phyloP scores from a whole-genome alignment of 1,140 invertebrate species.

The Marisa cornuarietis region DNA sequence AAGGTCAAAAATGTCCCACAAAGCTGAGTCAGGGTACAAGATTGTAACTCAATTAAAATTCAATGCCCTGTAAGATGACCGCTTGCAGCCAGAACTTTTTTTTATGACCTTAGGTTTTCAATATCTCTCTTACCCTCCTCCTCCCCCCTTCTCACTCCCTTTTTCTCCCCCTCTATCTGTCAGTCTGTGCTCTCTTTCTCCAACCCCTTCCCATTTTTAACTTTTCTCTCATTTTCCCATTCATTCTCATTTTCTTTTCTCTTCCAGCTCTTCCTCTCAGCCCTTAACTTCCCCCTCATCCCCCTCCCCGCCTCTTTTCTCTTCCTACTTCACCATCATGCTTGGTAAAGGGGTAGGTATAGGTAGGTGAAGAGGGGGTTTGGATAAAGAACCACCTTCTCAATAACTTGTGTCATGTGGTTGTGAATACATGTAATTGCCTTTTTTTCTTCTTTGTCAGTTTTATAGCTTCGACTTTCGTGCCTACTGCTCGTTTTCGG shows the following conservation, averaged over 20 bases:
- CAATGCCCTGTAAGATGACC: too few species aligned
- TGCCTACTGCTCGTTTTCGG: too few species aligned
- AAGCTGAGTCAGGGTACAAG: too few species aligned
- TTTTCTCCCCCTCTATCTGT: background rate
- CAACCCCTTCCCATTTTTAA: background rate
- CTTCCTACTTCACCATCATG: background rate
- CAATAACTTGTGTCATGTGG: too few species aligned
- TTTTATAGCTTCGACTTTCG: too few species aligned
- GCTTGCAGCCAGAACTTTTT: too few species aligned
- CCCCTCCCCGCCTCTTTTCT: constrained; percentile 6
- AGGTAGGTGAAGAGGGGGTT: background rate
- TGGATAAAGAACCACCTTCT: too few species aligned
- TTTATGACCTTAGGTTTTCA: background rate
- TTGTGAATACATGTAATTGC: too few species aligned
- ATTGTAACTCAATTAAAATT: too few species aligned
- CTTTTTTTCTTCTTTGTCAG: too few species aligned
- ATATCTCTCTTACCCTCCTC: too few species aligned
- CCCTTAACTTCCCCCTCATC: background rate
- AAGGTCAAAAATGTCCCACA: too few species aligned
- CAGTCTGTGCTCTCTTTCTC: background rate
- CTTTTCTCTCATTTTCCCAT: background rate
- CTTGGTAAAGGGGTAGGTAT: background rate
- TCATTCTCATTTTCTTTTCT: background rate
- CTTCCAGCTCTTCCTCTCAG: background rate
- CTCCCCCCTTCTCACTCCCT: background rate